Evolutionary conservation across 2,113 vertebrate genomes (phyloP).

Genomic region (Chitala chitala): DNA sequence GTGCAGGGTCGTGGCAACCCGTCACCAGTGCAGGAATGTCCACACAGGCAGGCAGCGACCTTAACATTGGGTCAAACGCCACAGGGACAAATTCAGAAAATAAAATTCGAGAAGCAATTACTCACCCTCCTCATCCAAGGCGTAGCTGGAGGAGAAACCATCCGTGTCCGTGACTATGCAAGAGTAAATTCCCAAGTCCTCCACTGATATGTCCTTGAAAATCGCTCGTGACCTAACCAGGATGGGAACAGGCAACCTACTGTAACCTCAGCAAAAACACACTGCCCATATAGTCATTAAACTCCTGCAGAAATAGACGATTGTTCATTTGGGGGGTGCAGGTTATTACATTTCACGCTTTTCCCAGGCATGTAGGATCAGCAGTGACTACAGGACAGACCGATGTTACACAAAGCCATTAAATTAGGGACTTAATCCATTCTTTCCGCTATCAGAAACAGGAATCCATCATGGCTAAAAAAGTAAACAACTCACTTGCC

Average conservation of each 20-base stretch:
- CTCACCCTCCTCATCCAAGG: constrained; percentile 88
- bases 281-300: too few relatives aligned
- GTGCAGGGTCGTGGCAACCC: background rate
- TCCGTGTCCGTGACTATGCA: constrained; percentile 87
- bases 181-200: constrained; percentile 89
- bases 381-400: too few relatives aligned
- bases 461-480: too few relatives aligned
- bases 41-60: background rate
- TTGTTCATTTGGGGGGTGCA: too few relatives aligned
- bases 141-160: constrained; percentile 86
- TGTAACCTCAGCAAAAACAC: too few relatives aligned
- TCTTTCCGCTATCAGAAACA: too few relatives aligned
- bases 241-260: constrained; percentile 2
- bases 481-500: constrained; percentile 69
- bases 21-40: background rate
- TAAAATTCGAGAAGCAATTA: constrained; percentile 21
- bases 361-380: too few relatives aligned
- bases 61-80: background rate
- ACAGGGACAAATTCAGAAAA: background rate
- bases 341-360: too few relatives aligned
- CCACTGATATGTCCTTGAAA: constrained; percentile 83
- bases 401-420: too few relatives aligned
- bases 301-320: too few relatives aligned
- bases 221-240: constrained; percentile 76
- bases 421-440: too few relatives aligned